Percentiles rank a stretch among this genome's conserved stretches.
Conservation (phyloP, 2,113 vertebrate species). For the Struthidea cinerea region DNA sequence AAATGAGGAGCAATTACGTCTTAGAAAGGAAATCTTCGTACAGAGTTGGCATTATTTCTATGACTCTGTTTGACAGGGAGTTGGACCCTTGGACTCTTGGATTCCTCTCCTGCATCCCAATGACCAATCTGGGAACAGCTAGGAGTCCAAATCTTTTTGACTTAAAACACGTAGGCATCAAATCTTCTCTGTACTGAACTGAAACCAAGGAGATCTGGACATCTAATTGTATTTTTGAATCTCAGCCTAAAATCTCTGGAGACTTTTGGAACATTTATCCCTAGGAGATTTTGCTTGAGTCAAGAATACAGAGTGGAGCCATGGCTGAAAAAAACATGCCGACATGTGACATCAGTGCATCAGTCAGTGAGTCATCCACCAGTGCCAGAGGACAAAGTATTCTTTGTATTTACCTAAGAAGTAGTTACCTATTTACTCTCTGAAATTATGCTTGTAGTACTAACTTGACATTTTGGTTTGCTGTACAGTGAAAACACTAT, state of each 20-base stretch:
- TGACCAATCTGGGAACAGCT: not conserved
- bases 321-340: not conserved
- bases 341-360: not conserved
- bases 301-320: not conserved
- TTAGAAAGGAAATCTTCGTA: not conserved
- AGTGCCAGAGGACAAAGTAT: slow-evolving; percentile 33
- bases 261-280: not conserved
- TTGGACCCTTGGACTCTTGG: not conserved
- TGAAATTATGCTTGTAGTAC: not conserved
- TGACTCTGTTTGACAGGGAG: not conserved
- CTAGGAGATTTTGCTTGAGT: slow-evolving; percentile 16
- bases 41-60: not conserved
- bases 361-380: slow-evolving; percentile 30
- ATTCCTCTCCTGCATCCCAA: not conserved
- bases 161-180: not conserved
- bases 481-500: not conserved
- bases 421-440: slow-evolving; percentile 45
- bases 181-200: not conserved
- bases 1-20: not conserved
- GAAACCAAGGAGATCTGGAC: not conserved
- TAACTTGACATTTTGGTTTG: slow-evolving; percentile 20
- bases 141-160: not conserved
- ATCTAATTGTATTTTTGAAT: slow-evolving; percentile 20
- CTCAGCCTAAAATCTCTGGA: slow-evolving; percentile 14
- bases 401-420: slow-evolving; percentile 36